Base-by-base conservation (phyloP, 2,797 vertebrate genomes). In the Xenops minutus region DNA sequence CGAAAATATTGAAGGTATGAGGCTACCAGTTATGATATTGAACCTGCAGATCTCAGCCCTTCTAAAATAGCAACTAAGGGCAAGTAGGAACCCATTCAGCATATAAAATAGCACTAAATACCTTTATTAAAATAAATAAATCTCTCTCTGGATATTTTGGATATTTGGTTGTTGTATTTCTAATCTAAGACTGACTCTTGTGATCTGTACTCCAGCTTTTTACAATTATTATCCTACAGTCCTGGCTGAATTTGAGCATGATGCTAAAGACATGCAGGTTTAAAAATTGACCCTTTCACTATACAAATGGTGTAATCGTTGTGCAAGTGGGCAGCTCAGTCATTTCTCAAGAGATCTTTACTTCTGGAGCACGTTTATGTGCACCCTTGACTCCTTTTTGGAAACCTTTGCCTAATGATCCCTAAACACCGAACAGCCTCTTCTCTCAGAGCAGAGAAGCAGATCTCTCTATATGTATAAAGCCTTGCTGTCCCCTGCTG, bases 401-500 rank as follows among this genome's bases (percentile, higher is more conserved):
- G 36, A 69, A 63, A 36, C 24, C 13, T 90, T 89, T 77, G 24
- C 44, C 26, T 39, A 36, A 6, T 22, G 30, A 4, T 46, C 29
- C 29, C 34, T 78, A 5, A 73, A 61, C 44, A 12, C 12, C 17
- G 15, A 41, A 20, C 23, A 46, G 20, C 2, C 19, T 52, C 26
- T 52, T 54, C 22, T 29, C 48, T 9, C 19, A 58, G 21, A 76
- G 32, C 15, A 73, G 44, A 37, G 46, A 19, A 66, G n/a, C 16
- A 54, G 39, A 26, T 39, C 27, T 64, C 36, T 29, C 10, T 48
- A 8, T 39, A 13, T 43, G 14, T 26, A 14, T 44, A 86, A 92
- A 80, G 12, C n/a, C 78, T 68, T 93, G 78, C 91, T 91, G 93
- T 83, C 95, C 93, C 84, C 94, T 96, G 76, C 94, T 95, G 95